A percentile compares a stretch with the other conserved stretches of the same genome.
Evolutionary conservation across 2,113 vertebrate species (phyloP).

Genomic region (Hydropotes inermis): DNA sequence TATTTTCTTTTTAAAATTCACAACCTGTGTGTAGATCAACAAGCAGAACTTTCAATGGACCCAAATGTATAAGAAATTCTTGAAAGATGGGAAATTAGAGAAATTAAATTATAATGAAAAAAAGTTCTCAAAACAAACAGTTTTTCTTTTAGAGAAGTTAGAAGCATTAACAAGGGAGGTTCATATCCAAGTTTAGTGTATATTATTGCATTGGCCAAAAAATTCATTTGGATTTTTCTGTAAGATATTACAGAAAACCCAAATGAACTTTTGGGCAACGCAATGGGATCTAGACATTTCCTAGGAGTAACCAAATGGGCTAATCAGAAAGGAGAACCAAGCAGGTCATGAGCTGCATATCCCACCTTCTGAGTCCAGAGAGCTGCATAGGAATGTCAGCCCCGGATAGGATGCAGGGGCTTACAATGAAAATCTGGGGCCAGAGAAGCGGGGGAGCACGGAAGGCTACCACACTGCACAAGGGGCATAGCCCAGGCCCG

Average conservation of each 20-base stretch:
- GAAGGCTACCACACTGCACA: background rate
- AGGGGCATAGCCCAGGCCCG: too few species aligned
- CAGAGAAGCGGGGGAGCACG: background rate
- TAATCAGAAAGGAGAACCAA: background rate
- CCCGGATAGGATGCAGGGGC: fast-evolving
- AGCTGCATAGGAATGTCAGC: background rate
- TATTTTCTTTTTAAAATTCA: slow-evolving; percentile 21
- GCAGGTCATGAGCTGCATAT: background rate
- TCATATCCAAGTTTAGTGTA: background rate
- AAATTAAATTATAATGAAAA: background rate
- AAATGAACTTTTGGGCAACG: background rate
- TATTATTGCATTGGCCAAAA: background rate
- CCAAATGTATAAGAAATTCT: background rate
- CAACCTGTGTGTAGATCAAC: background rate
- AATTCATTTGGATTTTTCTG: background rate
- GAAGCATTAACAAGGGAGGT: background rate
- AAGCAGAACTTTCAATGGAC: background rate
- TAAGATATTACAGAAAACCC: background rate
- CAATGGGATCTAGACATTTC: background rate
- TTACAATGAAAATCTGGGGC: background rate
- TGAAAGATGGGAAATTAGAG: background rate
- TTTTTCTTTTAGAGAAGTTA: background rate
- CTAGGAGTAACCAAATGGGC: background rate
- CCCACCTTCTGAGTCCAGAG: background rate
- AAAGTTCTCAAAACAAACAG: background rate